Conservation (phyloP, 1,140 invertebrate species). For the Sweltsa coloradensis region DNA sequence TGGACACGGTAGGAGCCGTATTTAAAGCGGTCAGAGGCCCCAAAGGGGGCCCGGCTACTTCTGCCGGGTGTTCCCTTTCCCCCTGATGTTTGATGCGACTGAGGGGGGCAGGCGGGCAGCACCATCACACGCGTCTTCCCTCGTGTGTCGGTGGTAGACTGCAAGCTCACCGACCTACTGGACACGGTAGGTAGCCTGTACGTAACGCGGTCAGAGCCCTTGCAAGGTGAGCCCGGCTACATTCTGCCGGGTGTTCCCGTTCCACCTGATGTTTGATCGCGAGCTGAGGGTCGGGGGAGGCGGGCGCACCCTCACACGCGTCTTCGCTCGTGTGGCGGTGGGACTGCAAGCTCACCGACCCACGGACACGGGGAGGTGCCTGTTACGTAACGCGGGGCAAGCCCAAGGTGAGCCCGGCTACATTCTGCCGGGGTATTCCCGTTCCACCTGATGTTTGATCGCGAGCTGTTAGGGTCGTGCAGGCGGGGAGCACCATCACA, state of each 20-base stretch:
- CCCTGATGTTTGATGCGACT: too few species aligned
- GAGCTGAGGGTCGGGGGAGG: conserved; percentile 75
- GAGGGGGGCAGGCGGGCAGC: too few species aligned
- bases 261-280: conserved; percentile 86
- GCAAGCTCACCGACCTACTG: conserved; percentile 64
- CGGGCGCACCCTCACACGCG: conserved; percentile 71
- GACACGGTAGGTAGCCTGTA: too few species aligned
- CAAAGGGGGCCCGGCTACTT: too few species aligned
- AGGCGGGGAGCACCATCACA: too few species aligned
- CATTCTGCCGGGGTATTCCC: conserved; percentile 88
- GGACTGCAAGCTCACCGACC: conserved; percentile 61
- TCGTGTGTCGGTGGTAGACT: conserved; percentile 41
- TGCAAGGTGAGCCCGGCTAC: conserved; percentile 83
- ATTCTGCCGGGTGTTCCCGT: conserved; percentile 89
- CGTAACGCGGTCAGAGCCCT: too few species aligned
- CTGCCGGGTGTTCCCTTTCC: too few species aligned
- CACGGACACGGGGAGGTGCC: conserved; percentile 68
- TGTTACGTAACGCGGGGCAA: too few species aligned
- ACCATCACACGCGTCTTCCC: conserved; percentile 79
- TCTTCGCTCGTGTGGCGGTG: conserved; percentile 60
- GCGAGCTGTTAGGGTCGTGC: conserved; percentile 69
- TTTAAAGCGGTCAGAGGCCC: too few species aligned
- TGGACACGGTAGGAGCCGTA: too few species aligned
- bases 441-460: conserved; percentile 88
- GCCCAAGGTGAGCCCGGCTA: conserved; percentile 78